Percentiles rank a stretch among this genome's conserved stretches.
phyloP scores from a whole-genome alignment of 2,113 vertebrate species.

The Acinonyx jubatus region DNA sequence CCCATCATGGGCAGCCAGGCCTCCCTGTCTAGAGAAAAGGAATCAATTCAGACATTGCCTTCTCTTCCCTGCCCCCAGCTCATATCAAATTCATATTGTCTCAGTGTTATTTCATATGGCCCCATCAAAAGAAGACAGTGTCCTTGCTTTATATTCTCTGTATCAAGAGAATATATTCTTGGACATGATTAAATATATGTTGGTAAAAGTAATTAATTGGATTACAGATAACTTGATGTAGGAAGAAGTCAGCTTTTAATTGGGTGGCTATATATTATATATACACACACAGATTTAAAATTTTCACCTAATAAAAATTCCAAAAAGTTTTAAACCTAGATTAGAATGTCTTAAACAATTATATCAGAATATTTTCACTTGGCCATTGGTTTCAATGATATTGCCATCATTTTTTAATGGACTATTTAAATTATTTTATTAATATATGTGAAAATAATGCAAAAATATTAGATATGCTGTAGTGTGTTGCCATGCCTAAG shows the following conservation, averaged over 20 bases:
- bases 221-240: background rate
- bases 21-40: fast-evolving
- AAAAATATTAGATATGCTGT: background rate
- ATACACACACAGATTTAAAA: background rate
- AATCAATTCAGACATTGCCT: background rate
- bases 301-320: background rate
- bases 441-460: background rate
- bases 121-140: fast-evolving
- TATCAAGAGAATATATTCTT: background rate
- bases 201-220: background rate
- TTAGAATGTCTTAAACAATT: background rate
- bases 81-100: background rate
- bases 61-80: fast-evolving
- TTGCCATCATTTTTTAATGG: background rate
- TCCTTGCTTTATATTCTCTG: background rate
- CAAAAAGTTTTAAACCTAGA: background rate
- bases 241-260: background rate
- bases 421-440: background rate
- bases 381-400: background rate
- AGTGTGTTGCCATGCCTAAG: background rate
- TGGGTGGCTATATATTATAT: background rate
- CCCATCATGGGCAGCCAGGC: fast-evolving
- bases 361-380: background rate
- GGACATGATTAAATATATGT: background rate
- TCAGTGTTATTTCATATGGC: background rate